These are phyloP conservation scores for Heteronetta atricapilla DNA, from an alignment of 2,113 vertebrate species.

Conservation along the genomic window DNA sequence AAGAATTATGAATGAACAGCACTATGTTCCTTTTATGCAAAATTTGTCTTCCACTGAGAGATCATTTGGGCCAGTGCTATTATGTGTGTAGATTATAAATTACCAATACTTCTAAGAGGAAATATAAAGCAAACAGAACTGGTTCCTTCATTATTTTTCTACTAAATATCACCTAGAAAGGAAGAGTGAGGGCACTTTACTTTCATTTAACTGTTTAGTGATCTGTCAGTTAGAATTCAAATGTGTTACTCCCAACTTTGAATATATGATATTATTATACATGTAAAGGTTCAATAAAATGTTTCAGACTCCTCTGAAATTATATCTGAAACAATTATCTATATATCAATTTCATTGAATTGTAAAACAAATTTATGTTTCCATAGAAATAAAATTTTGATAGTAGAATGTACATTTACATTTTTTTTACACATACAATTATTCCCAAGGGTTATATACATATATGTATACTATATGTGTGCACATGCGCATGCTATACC, in stretches of 20 bases:
- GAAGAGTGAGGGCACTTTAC: neutral
- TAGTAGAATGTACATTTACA: neutral
- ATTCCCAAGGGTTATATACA: neutral
- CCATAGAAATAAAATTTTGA: neutral
- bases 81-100: neutral
- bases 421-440: neutral
- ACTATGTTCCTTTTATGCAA: neutral
- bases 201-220: neutral
- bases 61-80: neutral
- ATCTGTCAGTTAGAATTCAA: neutral
- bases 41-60: neutral
- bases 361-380: neutral
- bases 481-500: neutral
- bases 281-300: neutral
- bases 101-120: neutral
- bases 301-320: neutral
- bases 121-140: neutral
- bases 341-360: neutral
- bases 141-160: neutral
- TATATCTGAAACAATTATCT: neutral
- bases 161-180: neutral
- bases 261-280: neutral
- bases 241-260: neutral
- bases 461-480: neutral
- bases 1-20: neutral